Base-by-base conservation (phyloP, 1,140 invertebrate genomes). In the Solenopsis invicta region DNA sequence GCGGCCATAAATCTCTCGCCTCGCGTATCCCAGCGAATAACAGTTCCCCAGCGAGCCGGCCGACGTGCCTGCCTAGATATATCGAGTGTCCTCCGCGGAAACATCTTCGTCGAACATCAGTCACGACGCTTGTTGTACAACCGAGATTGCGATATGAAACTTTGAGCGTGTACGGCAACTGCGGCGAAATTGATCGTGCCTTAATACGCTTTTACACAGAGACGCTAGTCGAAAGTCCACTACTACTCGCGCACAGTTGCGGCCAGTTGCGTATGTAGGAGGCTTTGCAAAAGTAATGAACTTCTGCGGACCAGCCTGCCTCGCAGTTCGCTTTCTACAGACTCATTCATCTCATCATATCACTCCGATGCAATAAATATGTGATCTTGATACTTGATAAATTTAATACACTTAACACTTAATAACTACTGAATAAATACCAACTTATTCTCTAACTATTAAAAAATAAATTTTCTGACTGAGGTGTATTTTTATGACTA, bases 41-140 rank as follows among this genome's bases (percentile, higher is more conserved):
- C 87, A 72, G 85, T 88, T 88, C 85, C 61, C 74, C 75, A 37
- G 77, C 4, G 37, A 41, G 54, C 54, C 48, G 54, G 41, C 80
- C 50, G 50, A 48, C 56, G 87, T 54, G 48, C 34, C 45, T 61
- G 52, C 13, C 34, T 21, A 71, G 80, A 84, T 87, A 80, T 74
- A 87, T 88, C 85, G 72, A 85, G 52, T 62, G 81, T 88, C 87
- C 69, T 85, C 88, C 81, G 48, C 41, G 75, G 66, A 50, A 75
- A 88, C 81, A 76, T 89, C 74, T 88, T 85, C 69, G 80, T 85
- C 74, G 81, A 67, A 66, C 87, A 89, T 89, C 87, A 76, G 84
- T 89, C 87, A 89, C 66, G 45, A 50, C 52, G 41, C 29, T 74
- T 54, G 80, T 84, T 84, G 69, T 84, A 61, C 45, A 61, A 21